Base-by-base conservation (phyloP, 1,140 invertebrate genomes). In the Caenorhabditis tropicalis region DNA sequence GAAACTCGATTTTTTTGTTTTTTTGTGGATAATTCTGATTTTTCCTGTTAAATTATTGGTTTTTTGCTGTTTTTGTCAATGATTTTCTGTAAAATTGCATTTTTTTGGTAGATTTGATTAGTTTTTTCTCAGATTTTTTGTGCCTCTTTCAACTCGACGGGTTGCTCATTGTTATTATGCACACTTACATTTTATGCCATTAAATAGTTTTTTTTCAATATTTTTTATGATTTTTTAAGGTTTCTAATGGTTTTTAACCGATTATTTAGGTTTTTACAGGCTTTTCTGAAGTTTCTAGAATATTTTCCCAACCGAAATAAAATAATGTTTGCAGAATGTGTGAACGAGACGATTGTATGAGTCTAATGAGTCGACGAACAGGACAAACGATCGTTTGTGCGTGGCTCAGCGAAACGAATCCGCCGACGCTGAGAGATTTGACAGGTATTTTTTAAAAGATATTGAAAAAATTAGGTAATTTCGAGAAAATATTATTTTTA, bases 341-440 rank as follows among this genome's bases (percentile, higher is more conserved):
- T 15, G 65, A 74, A 43, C 65, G 65, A 5, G 65, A 74, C 65
- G 65, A 74, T 27, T 74, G 65, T 46, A 24, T n/a, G 36, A 74
- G 65, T 74, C 43, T 74, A 3, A 1, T 15, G 65, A 43, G n/a
- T 24, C 65, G 65, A 9, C n/a, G 65, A 2, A 46, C 36, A 6
- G 65, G 65, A 5, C 36, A 74, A 74, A 74, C 65, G 16, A 74
- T 74, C n/a, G 43, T 74, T 24, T 74, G 65, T 24, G 65, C 65
- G 24, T 74, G 24, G 24, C n/a, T 74, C n/a, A 15, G 2, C 10
- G 33, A 39, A 43, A 46, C 24, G 4, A 43, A n/a, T 5, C 65
- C 65, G 6, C 65, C 65, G 9, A 43, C 12, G 9, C 16, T 74
- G 6, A 39, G 15, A 12, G 65, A 74, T 74, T n/a, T 43, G 5